Evolutionary conservation across 2,888 invertebrate genomes (phyloP).

Genomic region (Dexiosoma caninum): DNA sequence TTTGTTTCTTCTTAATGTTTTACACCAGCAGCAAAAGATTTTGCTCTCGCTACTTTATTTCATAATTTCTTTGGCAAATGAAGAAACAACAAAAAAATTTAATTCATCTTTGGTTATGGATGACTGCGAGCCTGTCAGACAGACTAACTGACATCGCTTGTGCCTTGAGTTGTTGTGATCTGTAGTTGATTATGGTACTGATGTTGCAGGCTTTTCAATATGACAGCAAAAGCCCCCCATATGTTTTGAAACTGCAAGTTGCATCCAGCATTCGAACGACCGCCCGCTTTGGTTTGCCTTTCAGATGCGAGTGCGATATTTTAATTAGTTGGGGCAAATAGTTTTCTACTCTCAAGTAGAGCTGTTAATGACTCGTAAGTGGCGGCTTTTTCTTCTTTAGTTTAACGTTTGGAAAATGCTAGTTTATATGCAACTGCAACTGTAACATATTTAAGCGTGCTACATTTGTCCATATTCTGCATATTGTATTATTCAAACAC

Average conservation of each 20-base stretch:
- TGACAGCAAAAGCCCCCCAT: slow-evolving; percentile 47
- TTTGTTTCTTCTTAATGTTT: slow-evolving; percentile 4
- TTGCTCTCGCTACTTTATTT: slow-evolving; percentile 24
- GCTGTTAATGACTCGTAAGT: slow-evolving; percentile 20
- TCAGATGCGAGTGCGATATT: slow-evolving; percentile 71
- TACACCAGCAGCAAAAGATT: not conserved
- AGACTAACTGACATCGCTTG: slow-evolving; percentile 26
- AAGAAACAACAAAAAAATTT: not conserved
- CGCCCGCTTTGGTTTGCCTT: slow-evolving; percentile 23
- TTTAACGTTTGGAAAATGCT: slow-evolving; percentile 34
- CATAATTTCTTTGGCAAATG: slow-evolving; percentile 36
- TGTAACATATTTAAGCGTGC: not conserved
- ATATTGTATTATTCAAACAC: slow-evolving; percentile 12
- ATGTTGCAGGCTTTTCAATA: slow-evolving; percentile 9
- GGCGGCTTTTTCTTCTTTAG: slow-evolving; percentile 58
- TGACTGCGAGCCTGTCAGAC: slow-evolving; percentile 17
- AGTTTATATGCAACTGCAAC: not conserved
- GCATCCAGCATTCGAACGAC: not conserved
- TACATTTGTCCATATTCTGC: slow-evolving; percentile 31
- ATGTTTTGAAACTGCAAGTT: not conserved
- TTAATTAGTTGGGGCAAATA: slow-evolving; percentile 73
- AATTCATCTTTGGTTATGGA: slow-evolving; percentile 34
- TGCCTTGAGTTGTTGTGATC: slow-evolving; percentile 46
- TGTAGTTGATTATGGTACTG: slow-evolving; percentile 29
- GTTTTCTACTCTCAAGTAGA: slow-evolving; percentile 9